phyloP scores from a whole-genome alignment of 1,140 invertebrate species.

The Parapsyche elsis region DNA sequence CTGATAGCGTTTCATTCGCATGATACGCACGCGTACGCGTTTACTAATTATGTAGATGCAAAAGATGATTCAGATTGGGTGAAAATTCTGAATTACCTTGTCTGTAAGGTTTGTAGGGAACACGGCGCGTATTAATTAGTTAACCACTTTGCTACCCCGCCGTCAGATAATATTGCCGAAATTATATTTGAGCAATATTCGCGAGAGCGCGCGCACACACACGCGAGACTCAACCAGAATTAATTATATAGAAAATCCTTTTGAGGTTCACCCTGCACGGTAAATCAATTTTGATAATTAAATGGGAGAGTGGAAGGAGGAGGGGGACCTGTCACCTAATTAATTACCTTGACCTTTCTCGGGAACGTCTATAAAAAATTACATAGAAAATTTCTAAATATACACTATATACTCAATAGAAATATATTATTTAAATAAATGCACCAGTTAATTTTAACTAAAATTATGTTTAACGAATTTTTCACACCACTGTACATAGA shows the following conservation, averaged over 20 bases:
- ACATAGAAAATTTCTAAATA: no score
- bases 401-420: no score
- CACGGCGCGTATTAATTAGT: not conserved
- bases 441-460: no score
- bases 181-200: not conserved
- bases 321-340: not conserved
- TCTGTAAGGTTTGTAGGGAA: no score
- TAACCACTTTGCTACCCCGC: not conserved
- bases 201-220: not conserved
- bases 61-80: no score
- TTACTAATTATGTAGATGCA: no score
- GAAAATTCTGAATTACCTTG: no score
- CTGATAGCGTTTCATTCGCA: no score
- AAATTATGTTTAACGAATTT: no score
- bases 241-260: constrained; percentile 12
- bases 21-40: no score
- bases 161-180: constrained; percentile 7
- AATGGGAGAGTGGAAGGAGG: not conserved
- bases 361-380: not conserved
- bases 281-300: constrained; percentile 9
- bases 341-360: constrained; percentile 4
- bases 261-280: not conserved
- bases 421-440: no score
- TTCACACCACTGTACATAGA: no score
- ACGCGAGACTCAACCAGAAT: not conserved